Percentiles rank a stretch among this genome's conserved stretches.
These are phyloP conservation scores for Okamejei kenojei DNA, from an alignment of 2,797 vertebrate genomes.

Conservation along the genomic window DNA sequence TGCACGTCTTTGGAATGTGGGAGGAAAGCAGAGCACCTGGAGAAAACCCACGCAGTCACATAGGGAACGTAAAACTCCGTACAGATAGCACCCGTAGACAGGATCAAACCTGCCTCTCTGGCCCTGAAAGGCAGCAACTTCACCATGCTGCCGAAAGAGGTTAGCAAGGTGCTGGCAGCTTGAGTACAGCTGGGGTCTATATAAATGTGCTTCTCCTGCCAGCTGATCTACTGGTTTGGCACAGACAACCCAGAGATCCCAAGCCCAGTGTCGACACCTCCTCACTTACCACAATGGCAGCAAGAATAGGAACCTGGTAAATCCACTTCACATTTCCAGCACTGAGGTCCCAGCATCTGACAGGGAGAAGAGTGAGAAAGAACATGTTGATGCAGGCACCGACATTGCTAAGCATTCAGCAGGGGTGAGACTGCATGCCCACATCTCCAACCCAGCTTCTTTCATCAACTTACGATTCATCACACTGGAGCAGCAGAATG, in stretches of 20 bases:
- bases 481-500: no score
- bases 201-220: neutral
- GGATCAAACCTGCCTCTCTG: no score
- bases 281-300: conserved; percentile 65
- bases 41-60: no score
- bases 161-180: neutral
- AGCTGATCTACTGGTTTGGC: neutral
- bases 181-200: neutral
- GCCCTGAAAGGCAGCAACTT: no score
- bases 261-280: neutral
- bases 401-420: neutral
- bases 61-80: no score
- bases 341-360: conserved; percentile 74
- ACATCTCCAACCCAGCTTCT: no score
- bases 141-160: no score
- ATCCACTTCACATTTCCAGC: conserved; percentile 77
- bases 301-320: conserved; percentile 74
- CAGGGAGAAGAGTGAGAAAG: neutral
- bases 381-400: neutral
- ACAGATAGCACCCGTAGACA: no score
- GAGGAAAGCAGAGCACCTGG: no score
- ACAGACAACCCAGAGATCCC: neutral
- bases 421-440: no score
- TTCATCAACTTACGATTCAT: no score
- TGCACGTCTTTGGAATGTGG: no score